Conservation (phyloP, 2,888 invertebrate genomes). For the Vesta saturnalis region DNA sequence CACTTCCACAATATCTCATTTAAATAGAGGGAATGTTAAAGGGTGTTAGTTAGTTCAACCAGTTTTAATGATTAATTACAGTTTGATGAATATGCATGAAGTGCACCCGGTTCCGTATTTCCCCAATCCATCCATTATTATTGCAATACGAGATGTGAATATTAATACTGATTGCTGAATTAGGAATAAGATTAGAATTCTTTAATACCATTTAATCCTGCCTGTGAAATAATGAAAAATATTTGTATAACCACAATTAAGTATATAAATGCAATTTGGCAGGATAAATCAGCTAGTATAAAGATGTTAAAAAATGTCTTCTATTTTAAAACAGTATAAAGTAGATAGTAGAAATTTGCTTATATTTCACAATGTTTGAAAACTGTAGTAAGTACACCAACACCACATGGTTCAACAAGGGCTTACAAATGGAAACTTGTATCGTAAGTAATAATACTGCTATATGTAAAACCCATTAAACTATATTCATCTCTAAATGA, state of each 20-base stretch:
- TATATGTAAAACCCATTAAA: conserved; percentile 35
- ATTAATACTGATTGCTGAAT: conserved; percentile 17
- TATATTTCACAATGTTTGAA: too few species aligned
- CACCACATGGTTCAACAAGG: too few species aligned
- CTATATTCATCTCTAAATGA: conserved; percentile 29
- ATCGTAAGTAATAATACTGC: conserved; percentile 24
- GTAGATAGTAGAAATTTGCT: too few species aligned
- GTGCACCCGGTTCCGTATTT: conserved; percentile 55
- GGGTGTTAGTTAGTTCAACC: conserved; percentile 47
- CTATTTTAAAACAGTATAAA: too few species aligned
- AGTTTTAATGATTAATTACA: conserved; percentile 59
- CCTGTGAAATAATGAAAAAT: too few species aligned
- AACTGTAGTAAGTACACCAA: too few species aligned
- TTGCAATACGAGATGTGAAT: conserved; percentile 36
- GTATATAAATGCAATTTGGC: too few species aligned
- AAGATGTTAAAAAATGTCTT: too few species aligned
- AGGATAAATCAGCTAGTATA: too few species aligned
- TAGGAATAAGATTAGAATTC: neutral
- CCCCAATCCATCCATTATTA: conserved; percentile 54
- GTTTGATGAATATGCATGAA: conserved; percentile 61
- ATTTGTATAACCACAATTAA: too few species aligned
- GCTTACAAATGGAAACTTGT: neutral
- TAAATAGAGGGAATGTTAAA: conserved; percentile 24
- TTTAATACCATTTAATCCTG: too few species aligned
- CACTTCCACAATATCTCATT: conserved; percentile 36